Base-by-base conservation (phyloP, 2,888 invertebrate genomes). In the Lacanobia oleracea region DNA sequence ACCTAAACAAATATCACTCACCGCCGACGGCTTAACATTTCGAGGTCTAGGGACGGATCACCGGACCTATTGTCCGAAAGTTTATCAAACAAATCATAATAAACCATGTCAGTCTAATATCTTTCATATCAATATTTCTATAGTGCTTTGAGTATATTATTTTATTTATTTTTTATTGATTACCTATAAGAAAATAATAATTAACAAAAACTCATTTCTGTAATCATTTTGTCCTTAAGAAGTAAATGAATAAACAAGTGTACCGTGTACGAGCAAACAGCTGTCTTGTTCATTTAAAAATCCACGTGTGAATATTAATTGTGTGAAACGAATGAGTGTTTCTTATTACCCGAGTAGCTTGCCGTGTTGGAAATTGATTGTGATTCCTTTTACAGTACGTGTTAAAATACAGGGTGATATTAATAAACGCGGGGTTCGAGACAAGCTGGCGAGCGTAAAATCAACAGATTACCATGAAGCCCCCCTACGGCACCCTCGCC, bases 401-500 rank as follows among this genome's bases (percentile, higher is more conserved):
- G 94, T 94, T 93, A 92, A 92, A 91, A 91, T 92, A 91, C 89
- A 89, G 86, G 90, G 89, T 92, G 92, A 94, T 94, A 95, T 94
- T 94, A 93, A 86, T 86, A 94, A 92, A 95, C 92, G 91, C 88
- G 89, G 93, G 93, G 91, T 91, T 91, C 89, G 87, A 89, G 89
- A 90, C 91, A 89, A 91, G 91, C 88, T 90, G 91, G 91, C 88
- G 91, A 93, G 95, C 94, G 95, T 94, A 95, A 95, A 95, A 95
- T 95, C 95, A 95, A 95, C 95, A 95, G 95, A 96, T 96, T 95
- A 95, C 92, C 87, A 90, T 89, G 89, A 93, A 89, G 87, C 92
- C 94, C 94, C 94, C 91, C 92, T 85, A 88, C 86, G 85, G 88
- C 84, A 89, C 91, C 88, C 89, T 92, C 92, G 88, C 82, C 77